Percentiles rank a stretch among this genome's conserved stretches.
Conservation (phyloP, 1,140 invertebrate genomes). For the Ptiloglossa arizonensis region DNA sequence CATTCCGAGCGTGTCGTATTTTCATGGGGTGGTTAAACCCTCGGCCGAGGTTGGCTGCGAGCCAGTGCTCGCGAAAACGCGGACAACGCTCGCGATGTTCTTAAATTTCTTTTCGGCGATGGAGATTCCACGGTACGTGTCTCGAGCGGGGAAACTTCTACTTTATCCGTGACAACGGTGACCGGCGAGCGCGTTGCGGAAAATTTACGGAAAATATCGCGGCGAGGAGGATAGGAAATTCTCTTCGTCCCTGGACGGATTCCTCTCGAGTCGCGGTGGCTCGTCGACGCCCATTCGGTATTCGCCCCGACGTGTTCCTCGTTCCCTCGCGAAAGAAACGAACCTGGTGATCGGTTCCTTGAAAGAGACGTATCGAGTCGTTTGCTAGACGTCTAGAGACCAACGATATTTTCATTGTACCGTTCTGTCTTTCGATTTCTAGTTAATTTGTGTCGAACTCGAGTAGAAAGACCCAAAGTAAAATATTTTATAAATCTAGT, state of each 20-base stretch:
- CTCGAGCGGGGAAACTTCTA: background rate
- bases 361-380: too few species aligned
- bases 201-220: background rate
- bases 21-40: slow-evolving; percentile 1
- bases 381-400: too few species aligned
- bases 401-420: too few species aligned
- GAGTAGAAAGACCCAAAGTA: too few species aligned
- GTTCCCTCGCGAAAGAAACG: too few species aligned
- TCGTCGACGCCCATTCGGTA: slow-evolving; percentile 12
- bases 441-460: too few species aligned
- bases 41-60: background rate
- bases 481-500: too few species aligned
- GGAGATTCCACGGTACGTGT: too few species aligned
- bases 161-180: background rate
- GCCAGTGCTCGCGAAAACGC: background rate
- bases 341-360: too few species aligned
- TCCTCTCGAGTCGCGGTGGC: background rate
- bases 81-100: background rate
- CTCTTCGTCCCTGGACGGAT: background rate
- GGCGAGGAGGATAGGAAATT: background rate
- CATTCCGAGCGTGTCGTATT: slow-evolving; percentile 4
- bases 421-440: too few species aligned
- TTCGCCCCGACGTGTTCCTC: slow-evolving; percentile 49
- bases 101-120: background rate
- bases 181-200: too few species aligned